These are phyloP conservation scores for Gasteruption jaculator DNA, from an alignment of 2,888 invertebrate species.

Conservation along the genomic window DNA sequence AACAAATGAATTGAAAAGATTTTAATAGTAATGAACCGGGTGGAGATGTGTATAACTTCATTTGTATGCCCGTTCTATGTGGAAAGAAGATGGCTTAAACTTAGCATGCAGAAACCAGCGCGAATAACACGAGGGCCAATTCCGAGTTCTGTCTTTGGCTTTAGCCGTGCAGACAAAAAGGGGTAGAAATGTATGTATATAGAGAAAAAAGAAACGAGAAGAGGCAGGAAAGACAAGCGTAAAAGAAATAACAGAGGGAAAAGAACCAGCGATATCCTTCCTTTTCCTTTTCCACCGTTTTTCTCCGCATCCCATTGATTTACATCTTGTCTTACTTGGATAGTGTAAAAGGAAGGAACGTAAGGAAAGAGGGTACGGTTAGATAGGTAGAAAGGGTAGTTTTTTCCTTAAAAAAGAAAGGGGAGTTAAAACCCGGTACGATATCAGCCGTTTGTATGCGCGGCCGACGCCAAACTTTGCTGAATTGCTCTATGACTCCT, in stretches of 20 bases:
- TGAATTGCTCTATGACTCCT: slow-evolving; percentile 50
- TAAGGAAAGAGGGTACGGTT: slow-evolving; percentile 12
- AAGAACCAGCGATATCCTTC: slow-evolving; percentile 26
- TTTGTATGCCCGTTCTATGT: slow-evolving; percentile 41
- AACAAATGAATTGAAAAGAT: no score
- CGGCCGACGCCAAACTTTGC: slow-evolving; percentile 49
- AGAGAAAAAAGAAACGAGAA: slow-evolving; percentile 16
- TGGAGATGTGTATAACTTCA: slow-evolving; percentile 22
- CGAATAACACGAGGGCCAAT: slow-evolving; percentile 31
- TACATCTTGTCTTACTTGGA: slow-evolving; percentile 46
- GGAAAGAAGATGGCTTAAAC: slow-evolving; percentile 40
- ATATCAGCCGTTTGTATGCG: slow-evolving; percentile 51
- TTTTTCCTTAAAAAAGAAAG: neutral
- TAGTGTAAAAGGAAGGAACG: slow-evolving; percentile 25
- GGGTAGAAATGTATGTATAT: slow-evolving; percentile 14
- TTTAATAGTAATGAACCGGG: no score
- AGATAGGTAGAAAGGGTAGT: slow-evolving; percentile 12
- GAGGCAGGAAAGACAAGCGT: slow-evolving; percentile 11
- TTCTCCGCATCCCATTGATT: slow-evolving; percentile 47
- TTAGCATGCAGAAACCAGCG: slow-evolving; percentile 45
- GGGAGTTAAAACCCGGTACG: slow-evolving; percentile 24
- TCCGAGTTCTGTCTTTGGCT: slow-evolving; percentile 32
- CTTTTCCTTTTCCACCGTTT: no score
- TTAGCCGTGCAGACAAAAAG: slow-evolving; percentile 35
- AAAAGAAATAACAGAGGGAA: slow-evolving; percentile 17